Conservation (phyloP, 2,888 invertebrate genomes). For the Cantharis rufa region DNA sequence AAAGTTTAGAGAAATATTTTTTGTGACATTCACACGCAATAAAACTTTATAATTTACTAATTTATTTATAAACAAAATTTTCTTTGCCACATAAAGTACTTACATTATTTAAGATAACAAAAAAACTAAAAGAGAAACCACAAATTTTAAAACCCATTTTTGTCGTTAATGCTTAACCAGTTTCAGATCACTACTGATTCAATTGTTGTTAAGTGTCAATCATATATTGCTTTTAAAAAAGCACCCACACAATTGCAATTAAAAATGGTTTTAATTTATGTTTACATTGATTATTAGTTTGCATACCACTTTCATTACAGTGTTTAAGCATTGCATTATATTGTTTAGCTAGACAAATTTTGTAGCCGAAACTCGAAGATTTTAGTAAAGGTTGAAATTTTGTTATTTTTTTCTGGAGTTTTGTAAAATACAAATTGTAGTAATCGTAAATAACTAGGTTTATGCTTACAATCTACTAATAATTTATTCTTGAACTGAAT, state of each 20-base stretch:
- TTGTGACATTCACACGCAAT: neutral
- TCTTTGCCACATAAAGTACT: neutral
- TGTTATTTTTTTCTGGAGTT: no score
- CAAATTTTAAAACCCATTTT: constrained; percentile 1
- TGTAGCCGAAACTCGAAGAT: no score
- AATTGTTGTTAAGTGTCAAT: constrained; percentile 2
- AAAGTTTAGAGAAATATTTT: neutral
- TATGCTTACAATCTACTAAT: no score
- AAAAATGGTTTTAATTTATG: constrained; percentile 13
- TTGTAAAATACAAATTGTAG: no score
- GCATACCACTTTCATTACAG: constrained; percentile 10
- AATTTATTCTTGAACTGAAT: no score
- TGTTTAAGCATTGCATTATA: constrained; percentile 5
- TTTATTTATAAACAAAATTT: neutral
- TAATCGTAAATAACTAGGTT: no score
- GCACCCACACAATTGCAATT: constrained; percentile 12
- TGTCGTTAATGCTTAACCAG: neutral
- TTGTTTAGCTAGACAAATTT: neutral
- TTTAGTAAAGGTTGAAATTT: no score
- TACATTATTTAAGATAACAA: neutral
- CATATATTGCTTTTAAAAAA: constrained; percentile 13
- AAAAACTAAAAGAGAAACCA: neutral
- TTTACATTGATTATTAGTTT: constrained; percentile 16
- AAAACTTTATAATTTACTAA: neutral
- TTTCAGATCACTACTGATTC: constrained; percentile 8